Conservation (phyloP, 2,888 invertebrate genomes). For the Orthonychiurus folsomi region DNA sequence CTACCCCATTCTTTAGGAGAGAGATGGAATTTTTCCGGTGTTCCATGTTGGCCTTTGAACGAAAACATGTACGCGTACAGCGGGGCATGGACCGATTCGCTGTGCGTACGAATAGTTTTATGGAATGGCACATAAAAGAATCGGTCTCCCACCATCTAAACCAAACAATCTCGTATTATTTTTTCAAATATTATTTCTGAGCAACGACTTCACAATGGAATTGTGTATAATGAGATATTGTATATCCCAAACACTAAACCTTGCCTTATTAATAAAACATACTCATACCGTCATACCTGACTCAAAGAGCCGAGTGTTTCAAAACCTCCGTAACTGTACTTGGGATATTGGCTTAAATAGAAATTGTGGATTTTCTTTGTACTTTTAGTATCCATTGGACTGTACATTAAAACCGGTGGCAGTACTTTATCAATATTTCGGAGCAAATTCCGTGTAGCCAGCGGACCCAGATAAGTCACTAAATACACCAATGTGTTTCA, state of each 20-base stretch:
- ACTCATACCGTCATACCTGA: too few species aligned
- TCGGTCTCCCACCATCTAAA: conserved; percentile 14
- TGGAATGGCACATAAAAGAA: conserved; percentile 13
- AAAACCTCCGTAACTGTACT: conserved; percentile 10
- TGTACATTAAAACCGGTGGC: conserved; percentile 4
- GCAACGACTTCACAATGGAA: too few species aligned
- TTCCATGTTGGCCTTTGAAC: conserved; percentile 3
- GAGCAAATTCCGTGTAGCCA: conserved; percentile 1
- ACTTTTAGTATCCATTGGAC: background rate
- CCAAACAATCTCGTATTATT: background rate
- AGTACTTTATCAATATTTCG: background rate
- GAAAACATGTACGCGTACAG: conserved; percentile 11
- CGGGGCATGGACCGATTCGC: background rate
- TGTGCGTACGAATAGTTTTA: conserved; percentile 1
- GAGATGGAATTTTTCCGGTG: conserved; percentile 5
- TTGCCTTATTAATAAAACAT: too few species aligned
- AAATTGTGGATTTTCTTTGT: conserved; percentile 7
- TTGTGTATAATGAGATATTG: too few species aligned
- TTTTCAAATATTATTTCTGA: background rate
- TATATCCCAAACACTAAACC: too few species aligned
- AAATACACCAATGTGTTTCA: too few species aligned
- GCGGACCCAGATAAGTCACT: conserved; percentile 4
- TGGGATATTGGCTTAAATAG: conserved; percentile 7
- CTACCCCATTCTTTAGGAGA: conserved; percentile 9
- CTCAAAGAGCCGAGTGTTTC: conserved; percentile 2